phyloP scores from a whole-genome alignment of 2,113 vertebrate genomes.

The Amblyopsis rosae region DNA sequence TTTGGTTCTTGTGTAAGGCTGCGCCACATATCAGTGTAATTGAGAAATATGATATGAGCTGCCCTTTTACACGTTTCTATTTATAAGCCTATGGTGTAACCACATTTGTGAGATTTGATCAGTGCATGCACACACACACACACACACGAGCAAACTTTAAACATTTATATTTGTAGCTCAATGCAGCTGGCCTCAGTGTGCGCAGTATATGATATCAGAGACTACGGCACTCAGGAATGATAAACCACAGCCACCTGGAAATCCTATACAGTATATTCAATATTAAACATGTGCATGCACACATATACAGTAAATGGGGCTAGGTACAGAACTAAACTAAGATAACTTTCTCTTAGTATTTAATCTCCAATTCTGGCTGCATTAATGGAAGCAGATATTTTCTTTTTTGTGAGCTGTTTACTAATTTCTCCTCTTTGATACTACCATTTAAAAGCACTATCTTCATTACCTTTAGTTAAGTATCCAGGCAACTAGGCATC shows the following conservation, averaged over 20 bases:
- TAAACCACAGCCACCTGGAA: conserved; percentile 43
- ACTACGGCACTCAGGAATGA: conserved; percentile 22
- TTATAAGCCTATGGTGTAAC: conserved; percentile 31
- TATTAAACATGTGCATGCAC: neutral
- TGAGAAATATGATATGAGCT: too few relatives aligned
- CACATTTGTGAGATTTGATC: conserved; percentile 24
- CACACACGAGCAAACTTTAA: conserved; percentile 4
- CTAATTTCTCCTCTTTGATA: too few relatives aligned
- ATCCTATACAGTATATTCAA: neutral
- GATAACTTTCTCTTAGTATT: neutral
- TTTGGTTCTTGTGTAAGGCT: too few relatives aligned
- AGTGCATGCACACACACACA: neutral
- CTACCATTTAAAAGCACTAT: too few relatives aligned
- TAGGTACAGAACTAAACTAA: conserved; percentile 29
- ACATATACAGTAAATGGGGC: conserved; percentile 22
- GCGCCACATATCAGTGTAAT: too few relatives aligned
- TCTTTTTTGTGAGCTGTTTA: neutral
- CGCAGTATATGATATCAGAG: conserved; percentile 19
- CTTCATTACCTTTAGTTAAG: too few relatives aligned
- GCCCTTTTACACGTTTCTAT: too few relatives aligned
- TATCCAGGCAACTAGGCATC: too few relatives aligned
- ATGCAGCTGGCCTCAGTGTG: conserved; percentile 40
- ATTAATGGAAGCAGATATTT: conserved; percentile 1
- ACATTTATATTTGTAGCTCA: neutral
- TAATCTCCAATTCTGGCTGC: neutral